A percentile compares a stretch with the other conserved stretches of the same genome.
phyloP scores from a whole-genome alignment of 2,113 vertebrate species.

The Macquaria australasica region DNA sequence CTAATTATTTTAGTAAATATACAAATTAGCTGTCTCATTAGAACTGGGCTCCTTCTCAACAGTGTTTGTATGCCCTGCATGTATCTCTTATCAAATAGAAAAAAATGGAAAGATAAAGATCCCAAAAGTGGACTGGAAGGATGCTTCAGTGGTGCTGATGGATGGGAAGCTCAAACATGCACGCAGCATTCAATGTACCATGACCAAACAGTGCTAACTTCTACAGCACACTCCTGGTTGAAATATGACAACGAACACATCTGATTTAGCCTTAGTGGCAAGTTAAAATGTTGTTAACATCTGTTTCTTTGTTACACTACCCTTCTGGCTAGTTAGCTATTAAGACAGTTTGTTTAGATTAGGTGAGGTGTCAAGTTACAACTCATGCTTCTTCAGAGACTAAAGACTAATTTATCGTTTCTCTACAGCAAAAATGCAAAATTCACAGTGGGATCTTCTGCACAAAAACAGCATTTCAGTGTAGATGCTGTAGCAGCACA shows the following conservation, averaged over 20 bases:
- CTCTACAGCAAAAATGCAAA: too few species aligned
- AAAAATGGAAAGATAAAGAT: neutral
- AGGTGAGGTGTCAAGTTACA: neutral
- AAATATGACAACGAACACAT: neutral
- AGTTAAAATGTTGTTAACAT: neutral
- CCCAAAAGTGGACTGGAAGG: neutral
- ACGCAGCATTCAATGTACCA: neutral
- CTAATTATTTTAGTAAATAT: constrained; percentile 5
- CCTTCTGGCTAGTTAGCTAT: constrained; percentile 1
- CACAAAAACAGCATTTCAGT: constrained; percentile 4
- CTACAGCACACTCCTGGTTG: neutral
- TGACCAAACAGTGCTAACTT: neutral
- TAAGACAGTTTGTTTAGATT: constrained; percentile 14
- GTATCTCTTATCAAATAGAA: neutral
- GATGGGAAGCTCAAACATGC: constrained; percentile 13
- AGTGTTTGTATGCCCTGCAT: neutral
- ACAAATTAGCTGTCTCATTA: constrained; percentile 12
- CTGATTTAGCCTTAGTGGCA: too few species aligned
- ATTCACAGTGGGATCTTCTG: neutral
- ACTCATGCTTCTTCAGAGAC: neutral
- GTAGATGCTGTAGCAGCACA: neutral
- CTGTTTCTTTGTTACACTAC: neutral
- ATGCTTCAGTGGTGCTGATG: neutral
- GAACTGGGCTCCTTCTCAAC: neutral
- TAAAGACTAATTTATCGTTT: neutral